Conservation (phyloP, 2,888 invertebrate species). For the Drosophila anceps region DNA sequence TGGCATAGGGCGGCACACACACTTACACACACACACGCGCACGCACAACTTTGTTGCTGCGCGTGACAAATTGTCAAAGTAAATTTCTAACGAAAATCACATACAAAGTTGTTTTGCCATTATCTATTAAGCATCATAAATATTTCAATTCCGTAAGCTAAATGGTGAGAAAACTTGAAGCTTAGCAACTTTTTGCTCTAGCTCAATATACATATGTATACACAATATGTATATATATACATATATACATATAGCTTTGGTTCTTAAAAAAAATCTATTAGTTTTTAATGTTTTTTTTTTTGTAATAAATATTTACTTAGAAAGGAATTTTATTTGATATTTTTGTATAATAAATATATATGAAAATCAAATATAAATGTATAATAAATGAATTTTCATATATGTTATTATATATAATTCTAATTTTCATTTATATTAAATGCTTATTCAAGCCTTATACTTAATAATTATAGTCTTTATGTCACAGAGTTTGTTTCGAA, state of each 20-base stretch:
- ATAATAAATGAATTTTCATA: too few species aligned
- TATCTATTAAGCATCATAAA: slow-evolving; percentile 29
- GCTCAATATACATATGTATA: background rate
- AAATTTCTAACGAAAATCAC: slow-evolving; percentile 18
- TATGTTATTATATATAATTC: too few species aligned
- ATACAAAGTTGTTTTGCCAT: slow-evolving; percentile 21
- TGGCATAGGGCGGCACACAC: slow-evolving; percentile 3
- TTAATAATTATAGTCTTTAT: too few species aligned
- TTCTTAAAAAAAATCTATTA: background rate
- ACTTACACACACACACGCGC: background rate
- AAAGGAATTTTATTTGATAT: background rate
- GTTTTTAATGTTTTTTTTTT: background rate
- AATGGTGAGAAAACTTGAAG: background rate
- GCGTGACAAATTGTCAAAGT: slow-evolving; percentile 37
- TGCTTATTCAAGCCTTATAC: too few species aligned
- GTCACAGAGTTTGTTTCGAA: too few species aligned
- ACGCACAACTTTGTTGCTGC: slow-evolving; percentile 6
- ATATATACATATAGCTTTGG: too few species aligned
- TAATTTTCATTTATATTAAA: too few species aligned
- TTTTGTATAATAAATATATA: too few species aligned
- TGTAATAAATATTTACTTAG: background rate
- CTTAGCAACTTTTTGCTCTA: background rate
- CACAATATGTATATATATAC: too few species aligned
- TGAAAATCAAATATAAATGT: too few species aligned
- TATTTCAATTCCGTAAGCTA: slow-evolving; percentile 7